Percentiles rank a stretch among this genome's conserved stretches.
phyloP scores from a whole-genome alignment of 2,888 invertebrate genomes.

The Quadriops clusia region DNA sequence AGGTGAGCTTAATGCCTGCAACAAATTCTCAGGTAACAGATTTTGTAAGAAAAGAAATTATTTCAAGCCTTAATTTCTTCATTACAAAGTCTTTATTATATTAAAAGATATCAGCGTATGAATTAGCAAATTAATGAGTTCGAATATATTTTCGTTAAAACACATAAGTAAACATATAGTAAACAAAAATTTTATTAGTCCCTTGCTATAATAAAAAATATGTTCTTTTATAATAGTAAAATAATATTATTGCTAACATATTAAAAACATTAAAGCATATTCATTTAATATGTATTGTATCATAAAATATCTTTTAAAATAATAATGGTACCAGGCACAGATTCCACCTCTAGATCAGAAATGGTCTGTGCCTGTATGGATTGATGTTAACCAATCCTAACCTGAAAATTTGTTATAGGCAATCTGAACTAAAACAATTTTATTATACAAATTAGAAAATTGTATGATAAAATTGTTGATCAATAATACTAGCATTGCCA shows the following conservation, averaged over 20 bases:
- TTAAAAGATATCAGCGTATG: slow-evolving; percentile 4
- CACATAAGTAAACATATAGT: no score
- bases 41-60: slow-evolving; percentile 18
- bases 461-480: no score
- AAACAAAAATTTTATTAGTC: no score
- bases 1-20: slow-evolving; percentile 41
- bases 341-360: slow-evolving; percentile 42
- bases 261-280: no score
- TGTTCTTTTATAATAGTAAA: no score
- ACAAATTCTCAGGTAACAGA: slow-evolving; percentile 51
- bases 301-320: no score
- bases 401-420: slow-evolving; percentile 50
- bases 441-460: slow-evolving; percentile 3
- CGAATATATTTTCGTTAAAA: no score
- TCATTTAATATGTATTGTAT: no score
- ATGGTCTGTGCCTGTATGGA: slow-evolving; percentile 44
- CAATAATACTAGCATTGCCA: no score
- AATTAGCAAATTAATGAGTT: not conserved
- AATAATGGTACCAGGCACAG: slow-evolving; percentile 38
- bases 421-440: no score
- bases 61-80: slow-evolving; percentile 13
- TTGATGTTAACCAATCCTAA: slow-evolving; percentile 30
- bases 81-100: slow-evolving; percentile 14
- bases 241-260: no score
- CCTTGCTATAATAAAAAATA: no score